Base-by-base conservation (phyloP, 2,113 vertebrate genomes). In the Oreochromis niloticus region DNA sequence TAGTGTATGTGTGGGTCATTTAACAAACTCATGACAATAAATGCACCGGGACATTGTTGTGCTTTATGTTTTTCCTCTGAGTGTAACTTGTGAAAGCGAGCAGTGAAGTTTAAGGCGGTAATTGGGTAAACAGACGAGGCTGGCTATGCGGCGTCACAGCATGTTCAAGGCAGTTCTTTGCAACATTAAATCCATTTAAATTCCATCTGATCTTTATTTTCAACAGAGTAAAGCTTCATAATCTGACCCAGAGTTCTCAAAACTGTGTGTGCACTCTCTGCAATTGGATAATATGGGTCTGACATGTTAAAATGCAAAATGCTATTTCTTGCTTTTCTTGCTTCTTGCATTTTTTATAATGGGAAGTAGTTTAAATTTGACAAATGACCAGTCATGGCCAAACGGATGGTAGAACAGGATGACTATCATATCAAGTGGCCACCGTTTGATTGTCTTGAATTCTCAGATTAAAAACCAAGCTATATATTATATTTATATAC, bases 81-180 rank as follows among this genome's bases (percentile, higher is more conserved):
- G 90, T 50, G 7, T 78, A 27, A 79, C 39, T 39, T 30, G 57
- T n/a, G 86, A 91, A 79, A 80, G 88, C 39, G 27, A 91, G 79
- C 86, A 80, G 85, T 84, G 39, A 81, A 57, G 80, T 59, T 94
- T 94, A 94, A 95, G 94, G 95, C 95, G 86, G 82, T 84, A 82
- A 83, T 24, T 79, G 61, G 68, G 85, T 81, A 85, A 84, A 87
- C 48, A 75, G 85, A 85, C 57, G 80, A 80, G 90, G 79, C 84
- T 82, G 82, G 80, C 71, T 50, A 52, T 48, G 78, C 5, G 32
- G 79, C 24, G 46, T 85, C 68, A 87, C 80, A 88, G 66, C 90
- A 50, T 75, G 68, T 91, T 88, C 86, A 94, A 94, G 94, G 89
- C 93, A 91, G 83, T 85, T 89, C 36, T 82, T 80, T 22, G 73